Evolutionary conservation across 1,140 invertebrate species (phyloP).

Genomic region (Drosophila mojavensis): DNA sequence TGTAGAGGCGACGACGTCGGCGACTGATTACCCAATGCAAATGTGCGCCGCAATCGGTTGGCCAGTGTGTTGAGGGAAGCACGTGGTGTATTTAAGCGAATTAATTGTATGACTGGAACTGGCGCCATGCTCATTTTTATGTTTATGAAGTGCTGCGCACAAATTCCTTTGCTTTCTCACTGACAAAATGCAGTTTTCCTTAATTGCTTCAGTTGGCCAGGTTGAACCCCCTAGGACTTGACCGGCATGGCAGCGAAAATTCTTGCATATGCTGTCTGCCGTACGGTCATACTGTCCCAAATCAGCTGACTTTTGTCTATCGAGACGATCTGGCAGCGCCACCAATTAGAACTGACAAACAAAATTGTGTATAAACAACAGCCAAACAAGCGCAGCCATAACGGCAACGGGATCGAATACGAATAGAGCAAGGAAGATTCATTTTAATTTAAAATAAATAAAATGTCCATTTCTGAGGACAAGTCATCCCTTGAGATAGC

Average conservation of each 20-base stretch:
- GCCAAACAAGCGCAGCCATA: not conserved
- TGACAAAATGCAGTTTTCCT: slow-evolving; percentile 21
- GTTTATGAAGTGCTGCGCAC: slow-evolving; percentile 9
- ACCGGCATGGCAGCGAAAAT: slow-evolving; percentile 48
- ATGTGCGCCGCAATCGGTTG: slow-evolving; percentile 38
- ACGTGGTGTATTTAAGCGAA: slow-evolving; percentile 51
- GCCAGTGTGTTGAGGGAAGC: slow-evolving; percentile 36
- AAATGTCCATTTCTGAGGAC: slow-evolving; percentile 27
- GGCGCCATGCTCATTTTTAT: slow-evolving; percentile 54
- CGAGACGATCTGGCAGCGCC: slow-evolving; percentile 17
- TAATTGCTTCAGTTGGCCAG: slow-evolving; percentile 24
- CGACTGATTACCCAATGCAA: slow-evolving; percentile 50
- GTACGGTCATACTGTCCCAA: slow-evolving; percentile 21
- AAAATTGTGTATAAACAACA: slow-evolving; percentile 23
- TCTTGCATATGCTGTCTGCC: slow-evolving; percentile 12
- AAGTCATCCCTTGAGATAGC: not conserved
- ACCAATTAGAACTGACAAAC: not conserved
- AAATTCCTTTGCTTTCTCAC: slow-evolving; percentile 17
- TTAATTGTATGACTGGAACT: slow-evolving; percentile 50
- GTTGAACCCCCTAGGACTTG: slow-evolving; percentile 32
- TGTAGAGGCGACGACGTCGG: not conserved
- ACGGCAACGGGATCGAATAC: too few relatives aligned
- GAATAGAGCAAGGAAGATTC: too few relatives aligned
- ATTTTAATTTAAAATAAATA: not conserved
- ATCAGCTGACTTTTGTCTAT: slow-evolving; percentile 34